phyloP scores from a whole-genome alignment of 2,797 vertebrate genomes.

The Philypnodon macrostomus region DNA sequence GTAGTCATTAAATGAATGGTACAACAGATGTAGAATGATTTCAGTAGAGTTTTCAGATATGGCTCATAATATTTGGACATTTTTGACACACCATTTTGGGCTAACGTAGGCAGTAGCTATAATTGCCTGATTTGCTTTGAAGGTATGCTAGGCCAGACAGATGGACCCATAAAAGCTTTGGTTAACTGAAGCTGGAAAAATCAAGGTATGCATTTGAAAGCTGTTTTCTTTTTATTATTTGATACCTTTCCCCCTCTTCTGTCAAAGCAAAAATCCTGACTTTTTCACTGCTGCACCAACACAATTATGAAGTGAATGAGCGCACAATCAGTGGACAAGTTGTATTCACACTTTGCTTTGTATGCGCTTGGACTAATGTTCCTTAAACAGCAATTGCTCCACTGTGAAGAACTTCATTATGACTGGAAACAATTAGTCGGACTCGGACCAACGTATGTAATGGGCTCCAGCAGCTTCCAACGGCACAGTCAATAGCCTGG shows the following conservation, averaged over 20 bases:
- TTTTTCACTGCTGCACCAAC: conserved; percentile 30
- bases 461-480: conserved; percentile 73
- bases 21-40: conserved; percentile 1
- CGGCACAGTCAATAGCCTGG: conserved; percentile 76
- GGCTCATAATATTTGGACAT: not conserved
- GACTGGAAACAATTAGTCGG: conserved; percentile 76
- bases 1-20: conserved; percentile 4
- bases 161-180: conserved; percentile 5
- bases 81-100: conserved; percentile 13
- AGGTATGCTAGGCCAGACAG: conserved; percentile 10
- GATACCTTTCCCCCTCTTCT: conserved; percentile 1
- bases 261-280: conserved; percentile 5
- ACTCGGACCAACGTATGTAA: conserved; percentile 69
- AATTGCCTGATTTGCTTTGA: conserved; percentile 8
- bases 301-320: conserved; percentile 28
- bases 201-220: conserved; percentile 7
- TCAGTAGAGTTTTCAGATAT: conserved; percentile 1
- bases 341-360: conserved; percentile 47
- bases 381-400: conserved; percentile 63
- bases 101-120: conserved; percentile 19
- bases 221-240: conserved; percentile 3
- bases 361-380: conserved; percentile 58
- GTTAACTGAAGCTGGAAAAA: conserved; percentile 6
- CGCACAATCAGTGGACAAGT: conserved; percentile 46
- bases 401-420: conserved; percentile 77